A percentile compares a stretch with the other conserved stretches of the same genome.
Conservation (phyloP, 2,888 invertebrate genomes). For the Drosophila mettleri region DNA sequence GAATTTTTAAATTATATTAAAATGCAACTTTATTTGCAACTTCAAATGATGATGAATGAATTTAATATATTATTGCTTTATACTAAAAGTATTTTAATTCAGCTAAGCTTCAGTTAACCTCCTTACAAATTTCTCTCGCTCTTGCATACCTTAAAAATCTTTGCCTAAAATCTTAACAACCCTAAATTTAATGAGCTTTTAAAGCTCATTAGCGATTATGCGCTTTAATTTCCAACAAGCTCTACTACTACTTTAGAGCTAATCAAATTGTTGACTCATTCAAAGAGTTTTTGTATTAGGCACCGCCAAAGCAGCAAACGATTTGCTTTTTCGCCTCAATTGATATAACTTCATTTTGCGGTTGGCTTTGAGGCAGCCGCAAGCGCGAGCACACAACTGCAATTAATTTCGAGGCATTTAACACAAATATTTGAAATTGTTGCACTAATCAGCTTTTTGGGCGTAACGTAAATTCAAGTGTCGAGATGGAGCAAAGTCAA, state of each 20-base stretch:
- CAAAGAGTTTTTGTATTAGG: conserved; percentile 20
- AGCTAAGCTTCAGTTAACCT: no score
- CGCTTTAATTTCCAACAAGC: neutral
- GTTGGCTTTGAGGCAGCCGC: conserved; percentile 8
- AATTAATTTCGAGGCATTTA: conserved; percentile 80
- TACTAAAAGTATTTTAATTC: no score
- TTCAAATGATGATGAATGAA: no score
- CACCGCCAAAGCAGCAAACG: conserved; percentile 33
- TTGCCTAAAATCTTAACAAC: neutral
- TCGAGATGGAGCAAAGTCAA: conserved; percentile 63
- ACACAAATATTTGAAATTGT: conserved; percentile 81
- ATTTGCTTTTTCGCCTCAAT: conserved; percentile 7
- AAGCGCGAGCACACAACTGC: conserved; percentile 49
- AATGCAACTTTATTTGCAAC: no score
- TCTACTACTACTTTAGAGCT: conserved; percentile 5
- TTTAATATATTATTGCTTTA: no score
- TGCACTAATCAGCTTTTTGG: conserved; percentile 70
- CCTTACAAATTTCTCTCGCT: no score
- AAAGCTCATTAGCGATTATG: neutral
- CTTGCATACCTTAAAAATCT: no score
- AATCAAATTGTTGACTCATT: conserved; percentile 9
- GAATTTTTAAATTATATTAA: no score
- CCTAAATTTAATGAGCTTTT: neutral
- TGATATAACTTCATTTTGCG: conserved; percentile 32
- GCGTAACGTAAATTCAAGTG: conserved; percentile 43